Evolutionary conservation across 1,140 invertebrate genomes (phyloP).

Genomic region (Pogonomyrmex barbatus): DNA sequence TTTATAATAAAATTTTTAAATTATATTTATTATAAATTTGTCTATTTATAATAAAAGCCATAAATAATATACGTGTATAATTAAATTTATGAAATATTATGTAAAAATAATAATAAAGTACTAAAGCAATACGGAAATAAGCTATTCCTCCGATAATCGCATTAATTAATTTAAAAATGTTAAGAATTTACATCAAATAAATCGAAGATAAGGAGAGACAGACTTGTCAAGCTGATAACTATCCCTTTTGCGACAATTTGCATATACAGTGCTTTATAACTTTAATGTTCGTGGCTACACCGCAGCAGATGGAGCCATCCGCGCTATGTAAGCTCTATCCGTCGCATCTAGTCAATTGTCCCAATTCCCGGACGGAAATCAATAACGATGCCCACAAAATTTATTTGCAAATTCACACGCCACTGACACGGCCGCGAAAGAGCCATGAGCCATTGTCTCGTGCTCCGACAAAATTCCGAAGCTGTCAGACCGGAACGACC

Average conservation of each 20-base stretch:
- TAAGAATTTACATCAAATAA: not conserved
- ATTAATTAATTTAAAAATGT: not conserved
- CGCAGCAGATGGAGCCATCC: slow-evolving; percentile 46
- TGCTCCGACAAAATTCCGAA: not conserved
- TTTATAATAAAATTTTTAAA: not conserved
- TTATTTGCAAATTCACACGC: slow-evolving; percentile 69
- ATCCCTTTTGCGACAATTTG: not conserved
- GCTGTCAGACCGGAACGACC: not conserved
- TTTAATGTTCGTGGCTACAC: slow-evolving; percentile 1
- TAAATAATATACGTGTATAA: not conserved
- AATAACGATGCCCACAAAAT: slow-evolving; percentile 70
- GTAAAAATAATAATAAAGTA: slow-evolving; percentile 6
- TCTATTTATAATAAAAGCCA: not conserved
- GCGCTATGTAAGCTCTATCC: slow-evolving; percentile 32
- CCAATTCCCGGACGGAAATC: slow-evolving; percentile 73
- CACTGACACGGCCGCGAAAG: slow-evolving; percentile 16
- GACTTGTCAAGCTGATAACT: not conserved
- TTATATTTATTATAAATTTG: not conserved
- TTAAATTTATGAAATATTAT: not conserved
- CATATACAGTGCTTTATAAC: not conserved
- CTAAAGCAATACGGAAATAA: not conserved
- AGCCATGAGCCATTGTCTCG: slow-evolving; percentile 16
- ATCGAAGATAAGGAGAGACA: not conserved
- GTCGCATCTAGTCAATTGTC: slow-evolving; percentile 67
- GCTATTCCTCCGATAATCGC: too few relatives aligned